Evolutionary conservation across 2,888 invertebrate genomes (phyloP).

Genomic region (Luperina nickerlii): DNA sequence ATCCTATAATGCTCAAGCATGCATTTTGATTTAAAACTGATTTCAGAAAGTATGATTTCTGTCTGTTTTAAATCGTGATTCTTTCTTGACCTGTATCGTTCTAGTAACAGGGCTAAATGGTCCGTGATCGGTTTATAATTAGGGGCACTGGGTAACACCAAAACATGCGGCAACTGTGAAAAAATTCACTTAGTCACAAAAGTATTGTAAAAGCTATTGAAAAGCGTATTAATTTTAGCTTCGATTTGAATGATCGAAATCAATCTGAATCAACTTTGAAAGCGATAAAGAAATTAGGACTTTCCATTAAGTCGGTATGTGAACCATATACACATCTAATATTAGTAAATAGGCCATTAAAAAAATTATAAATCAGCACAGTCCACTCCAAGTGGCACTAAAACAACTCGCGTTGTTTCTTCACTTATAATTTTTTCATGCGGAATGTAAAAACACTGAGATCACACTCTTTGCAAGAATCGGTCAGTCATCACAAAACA

Average conservation of each 20-base stretch:
- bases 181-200: neutral
- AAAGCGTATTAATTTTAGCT: slow-evolving; percentile 5
- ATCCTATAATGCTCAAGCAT: neutral
- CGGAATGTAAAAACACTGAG: slow-evolving; percentile 16
- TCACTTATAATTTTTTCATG: neutral
- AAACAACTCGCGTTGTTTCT: neutral
- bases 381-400: neutral
- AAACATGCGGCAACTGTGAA: neutral
- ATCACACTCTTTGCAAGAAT: slow-evolving; percentile 34
- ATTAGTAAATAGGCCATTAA: neutral
- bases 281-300: neutral
- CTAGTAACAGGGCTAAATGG: neutral
- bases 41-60: neutral
- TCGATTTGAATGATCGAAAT: neutral
- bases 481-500: slow-evolving; percentile 47
- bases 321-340: neutral
- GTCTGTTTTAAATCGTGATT: neutral
- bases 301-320: slow-evolving; percentile 4
- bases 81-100: neutral
- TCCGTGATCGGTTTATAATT: neutral
- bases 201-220: neutral
- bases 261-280: neutral
- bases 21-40: neutral
- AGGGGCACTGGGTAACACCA: too few relatives aligned
- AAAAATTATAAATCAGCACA: slow-evolving; percentile 15